Evolutionary conservation across 2,888 invertebrate species (phyloP).

Genomic region (Leptinotarsa tumamoca): DNA sequence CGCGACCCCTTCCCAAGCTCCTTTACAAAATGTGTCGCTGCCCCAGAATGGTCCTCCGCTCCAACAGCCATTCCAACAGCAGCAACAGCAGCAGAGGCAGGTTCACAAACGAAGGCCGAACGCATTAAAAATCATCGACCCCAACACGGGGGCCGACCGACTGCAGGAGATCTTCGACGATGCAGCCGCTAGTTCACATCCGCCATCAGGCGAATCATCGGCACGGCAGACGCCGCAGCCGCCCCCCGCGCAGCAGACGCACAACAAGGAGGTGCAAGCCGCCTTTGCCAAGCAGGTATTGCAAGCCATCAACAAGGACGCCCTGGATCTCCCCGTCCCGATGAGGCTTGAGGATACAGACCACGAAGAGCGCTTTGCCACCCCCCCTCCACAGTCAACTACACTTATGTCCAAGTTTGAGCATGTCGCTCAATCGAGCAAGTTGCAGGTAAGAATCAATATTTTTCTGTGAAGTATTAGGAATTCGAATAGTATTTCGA

Average conservation of each 20-base stretch:
- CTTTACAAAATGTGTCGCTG: slow-evolving; percentile 38
- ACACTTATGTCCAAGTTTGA: slow-evolving; percentile 50
- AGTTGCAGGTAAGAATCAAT: slow-evolving; percentile 59
- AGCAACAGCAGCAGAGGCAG: slow-evolving; percentile 39
- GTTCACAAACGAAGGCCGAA: slow-evolving; percentile 47
- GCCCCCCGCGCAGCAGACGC: slow-evolving; percentile 43
- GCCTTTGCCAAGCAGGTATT: slow-evolving; percentile 63
- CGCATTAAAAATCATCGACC: slow-evolving; percentile 65
- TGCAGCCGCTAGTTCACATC: slow-evolving; percentile 56
- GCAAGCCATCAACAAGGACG: slow-evolving; percentile 54
- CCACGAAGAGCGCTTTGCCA: neutral
- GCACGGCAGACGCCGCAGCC: slow-evolving; percentile 69
- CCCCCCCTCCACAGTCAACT: slow-evolving; percentile 4
- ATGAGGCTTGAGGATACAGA: no score
- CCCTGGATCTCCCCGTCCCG: neutral
- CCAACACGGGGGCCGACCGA: slow-evolving; percentile 64
- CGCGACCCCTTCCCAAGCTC: slow-evolving; percentile 53
- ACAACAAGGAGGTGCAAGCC: slow-evolving; percentile 61
- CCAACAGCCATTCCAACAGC: slow-evolving; percentile 44
- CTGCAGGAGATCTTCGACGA: slow-evolving; percentile 64
- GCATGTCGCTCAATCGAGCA: slow-evolving; percentile 62
- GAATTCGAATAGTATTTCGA: no score
- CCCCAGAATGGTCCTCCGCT: slow-evolving; percentile 40
- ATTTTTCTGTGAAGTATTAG: no score
- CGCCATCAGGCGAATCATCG: slow-evolving; percentile 66